A percentile compares a stretch with the other conserved stretches of the same genome.
Conservation (phyloP, 1,140 invertebrate genomes). For the Heliconius hewitsoni region DNA sequence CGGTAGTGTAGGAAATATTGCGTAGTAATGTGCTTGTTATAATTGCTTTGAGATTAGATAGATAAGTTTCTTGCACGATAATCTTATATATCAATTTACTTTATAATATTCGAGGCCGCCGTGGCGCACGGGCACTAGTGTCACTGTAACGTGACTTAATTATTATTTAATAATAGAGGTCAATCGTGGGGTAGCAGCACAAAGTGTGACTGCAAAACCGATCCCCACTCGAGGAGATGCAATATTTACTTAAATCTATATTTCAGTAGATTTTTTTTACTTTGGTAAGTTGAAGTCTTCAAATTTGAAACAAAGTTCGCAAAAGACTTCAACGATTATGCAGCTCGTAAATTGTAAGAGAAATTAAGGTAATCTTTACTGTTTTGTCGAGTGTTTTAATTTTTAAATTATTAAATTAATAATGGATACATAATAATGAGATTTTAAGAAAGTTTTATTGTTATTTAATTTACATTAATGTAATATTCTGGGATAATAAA, state of each 20-base stretch:
- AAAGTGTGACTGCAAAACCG: too few relatives aligned
- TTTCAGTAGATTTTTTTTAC: too few relatives aligned
- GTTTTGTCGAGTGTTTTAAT: background rate
- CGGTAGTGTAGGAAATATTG: constrained; percentile 5
- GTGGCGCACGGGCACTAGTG: too few relatives aligned
- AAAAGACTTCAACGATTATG: constrained; percentile 5
- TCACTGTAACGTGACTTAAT: too few relatives aligned
- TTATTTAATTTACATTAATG: background rate
- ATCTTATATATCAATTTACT: background rate
- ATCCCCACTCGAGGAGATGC: too few relatives aligned
- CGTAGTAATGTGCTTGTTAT: background rate
- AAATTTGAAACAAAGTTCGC: background rate
- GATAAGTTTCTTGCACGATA: background rate
- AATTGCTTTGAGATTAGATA: constrained; percentile 6
- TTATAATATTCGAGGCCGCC: background rate
- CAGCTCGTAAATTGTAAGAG: background rate
- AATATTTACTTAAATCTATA: too few relatives aligned
- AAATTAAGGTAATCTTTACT: background rate
- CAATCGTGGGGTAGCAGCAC: too few relatives aligned
- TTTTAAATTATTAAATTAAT: background rate
- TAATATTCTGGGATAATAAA: background rate
- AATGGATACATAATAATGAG: constrained; percentile 17
- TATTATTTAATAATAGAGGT: too few relatives aligned
- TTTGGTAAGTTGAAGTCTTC: background rate
- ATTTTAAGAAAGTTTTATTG: constrained; percentile 22